phyloP scores from a whole-genome alignment of 2,888 invertebrate species.

The Autographa pulchrina region DNA sequence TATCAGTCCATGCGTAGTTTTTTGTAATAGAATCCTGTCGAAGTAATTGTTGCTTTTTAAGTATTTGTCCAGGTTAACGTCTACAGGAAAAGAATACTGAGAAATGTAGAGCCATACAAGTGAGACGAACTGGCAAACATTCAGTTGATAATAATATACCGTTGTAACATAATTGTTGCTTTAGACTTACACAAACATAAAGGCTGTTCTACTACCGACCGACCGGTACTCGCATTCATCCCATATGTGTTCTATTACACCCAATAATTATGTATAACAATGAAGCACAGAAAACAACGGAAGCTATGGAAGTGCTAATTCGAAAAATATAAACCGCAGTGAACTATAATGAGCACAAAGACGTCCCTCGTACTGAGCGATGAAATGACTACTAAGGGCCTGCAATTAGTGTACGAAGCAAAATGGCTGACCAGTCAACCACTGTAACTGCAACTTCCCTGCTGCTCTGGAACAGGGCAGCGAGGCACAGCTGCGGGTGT shows the following conservation, averaged over 20 bases:
- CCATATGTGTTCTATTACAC: conserved; percentile 64
- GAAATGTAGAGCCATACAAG: background rate
- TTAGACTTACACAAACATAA: conserved; percentile 49
- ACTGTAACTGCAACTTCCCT: conserved; percentile 49
- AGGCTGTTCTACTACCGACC: conserved; percentile 30
- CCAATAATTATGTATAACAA: conserved; percentile 79
- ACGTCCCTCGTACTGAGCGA: conserved; percentile 79
- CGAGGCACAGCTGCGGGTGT: conserved; percentile 44
- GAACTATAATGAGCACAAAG: conserved; percentile 79
- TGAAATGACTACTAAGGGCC: conserved; percentile 83
- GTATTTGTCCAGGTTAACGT: too few species aligned
- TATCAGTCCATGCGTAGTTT: too few species aligned
- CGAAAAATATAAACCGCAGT: conserved; percentile 87
- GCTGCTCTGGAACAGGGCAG: conserved; percentile 16
- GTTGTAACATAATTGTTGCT: conserved; percentile 38
- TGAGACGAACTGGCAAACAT: background rate
- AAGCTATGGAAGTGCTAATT: conserved; percentile 87
- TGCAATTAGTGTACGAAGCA: conserved; percentile 85
- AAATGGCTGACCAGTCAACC: conserved; percentile 84
- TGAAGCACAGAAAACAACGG: conserved; percentile 78
- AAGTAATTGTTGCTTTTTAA: too few species aligned
- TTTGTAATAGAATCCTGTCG: too few species aligned
- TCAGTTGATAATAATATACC: conserved; percentile 19
- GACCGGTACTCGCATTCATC: conserved; percentile 48
- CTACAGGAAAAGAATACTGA: background rate